Percentiles rank a stretch among this genome's conserved stretches.
These are phyloP conservation scores for Eleginops maclovinus DNA, from an alignment of 2,113 vertebrate genomes.

Conservation along the genomic window DNA sequence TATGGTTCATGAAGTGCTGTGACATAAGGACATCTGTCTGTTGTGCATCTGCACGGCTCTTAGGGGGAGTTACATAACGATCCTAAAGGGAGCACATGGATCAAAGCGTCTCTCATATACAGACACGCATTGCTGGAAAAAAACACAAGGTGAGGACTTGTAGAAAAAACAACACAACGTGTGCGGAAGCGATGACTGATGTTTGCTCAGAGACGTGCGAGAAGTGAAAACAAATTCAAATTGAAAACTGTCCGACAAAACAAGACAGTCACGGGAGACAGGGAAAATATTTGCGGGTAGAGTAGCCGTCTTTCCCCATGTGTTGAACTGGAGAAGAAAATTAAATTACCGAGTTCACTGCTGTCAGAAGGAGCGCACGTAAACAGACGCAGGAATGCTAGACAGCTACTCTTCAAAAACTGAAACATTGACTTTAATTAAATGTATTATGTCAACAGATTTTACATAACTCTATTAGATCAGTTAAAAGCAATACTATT, in stretches of 20 bases:
- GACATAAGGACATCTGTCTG: slow-evolving; percentile 44
- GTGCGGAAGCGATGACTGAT: slow-evolving; percentile 30
- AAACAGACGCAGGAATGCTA: slow-evolving; percentile 45
- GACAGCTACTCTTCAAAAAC: not conserved
- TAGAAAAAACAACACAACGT: slow-evolving; percentile 28
- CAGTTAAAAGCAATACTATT: no score
- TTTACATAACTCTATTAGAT: no score
- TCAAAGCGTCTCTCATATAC: not conserved
- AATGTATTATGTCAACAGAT: no score
- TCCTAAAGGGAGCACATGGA: not conserved
- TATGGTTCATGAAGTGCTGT: slow-evolving; percentile 28
- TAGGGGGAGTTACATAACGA: slow-evolving; percentile 17
- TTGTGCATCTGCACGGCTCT: slow-evolving; percentile 6
- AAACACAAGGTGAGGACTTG: slow-evolving; percentile 48
- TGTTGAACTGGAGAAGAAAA: slow-evolving; percentile 59
- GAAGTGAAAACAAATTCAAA: slow-evolving; percentile 63
- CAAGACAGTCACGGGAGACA: slow-evolving; percentile 49
- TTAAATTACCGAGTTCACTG: slow-evolving; percentile 50
- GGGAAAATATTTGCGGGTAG: slow-evolving; percentile 61
- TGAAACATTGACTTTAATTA: no score
- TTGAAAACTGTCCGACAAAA: slow-evolving; percentile 55
- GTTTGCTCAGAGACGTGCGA: slow-evolving; percentile 45
- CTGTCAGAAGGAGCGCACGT: slow-evolving; percentile 58
- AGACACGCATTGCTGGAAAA: not conserved
- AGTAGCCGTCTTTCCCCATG: slow-evolving; percentile 58